Base-by-base conservation (phyloP, 1,140 invertebrate genomes). In the Drosophila carrolli region DNA sequence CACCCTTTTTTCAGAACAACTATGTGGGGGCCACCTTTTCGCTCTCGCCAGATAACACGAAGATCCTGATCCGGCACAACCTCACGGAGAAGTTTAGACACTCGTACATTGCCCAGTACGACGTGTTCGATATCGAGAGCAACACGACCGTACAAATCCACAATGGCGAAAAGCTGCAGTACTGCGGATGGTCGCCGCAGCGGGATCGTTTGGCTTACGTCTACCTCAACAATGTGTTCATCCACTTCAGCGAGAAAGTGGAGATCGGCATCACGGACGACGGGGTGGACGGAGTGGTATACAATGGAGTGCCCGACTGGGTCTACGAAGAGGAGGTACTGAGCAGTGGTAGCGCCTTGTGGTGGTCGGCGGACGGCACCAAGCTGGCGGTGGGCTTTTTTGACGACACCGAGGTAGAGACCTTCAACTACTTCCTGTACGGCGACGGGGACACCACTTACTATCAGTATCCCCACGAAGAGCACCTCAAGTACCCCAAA, bases 311-410 rank as follows among this genome's bases (percentile, higher is more conserved):
- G 5, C 94, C 96, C 37, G 96, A 96, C 90, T 96, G 96, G 96
- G 95, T 96, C 8, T 96, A 96, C 90, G 96, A 96, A 94, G 98
- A 98, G 95, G 98, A 99, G 93, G 96, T 99, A 5, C 94, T 99
- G 77, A 95, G 95, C 75, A 95, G 95, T 4, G 96, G 97, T 48
- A 95, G 95, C 77, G 97, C 98, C 0, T 86, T 98, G 16, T 99
- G 98, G 97, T 98, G 98, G 93, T 98, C 97, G 2, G 94, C 95
- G 0, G 94, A 95, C 84, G 97, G 97, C 0, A 94, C 91, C 16
- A 95, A 95, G 83, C 76, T 99, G 62, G 96, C 96, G 0, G 98
- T 96, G 80, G 97, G 95, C 4, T 95, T 95, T 46, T 98, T 98
- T 91, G 95, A 98, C 92, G 98, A 99, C 91, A 95, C 94, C 1